Evolutionary conservation across 1,140 invertebrate genomes (phyloP).

Genomic region (Subanguina moxae): DNA sequence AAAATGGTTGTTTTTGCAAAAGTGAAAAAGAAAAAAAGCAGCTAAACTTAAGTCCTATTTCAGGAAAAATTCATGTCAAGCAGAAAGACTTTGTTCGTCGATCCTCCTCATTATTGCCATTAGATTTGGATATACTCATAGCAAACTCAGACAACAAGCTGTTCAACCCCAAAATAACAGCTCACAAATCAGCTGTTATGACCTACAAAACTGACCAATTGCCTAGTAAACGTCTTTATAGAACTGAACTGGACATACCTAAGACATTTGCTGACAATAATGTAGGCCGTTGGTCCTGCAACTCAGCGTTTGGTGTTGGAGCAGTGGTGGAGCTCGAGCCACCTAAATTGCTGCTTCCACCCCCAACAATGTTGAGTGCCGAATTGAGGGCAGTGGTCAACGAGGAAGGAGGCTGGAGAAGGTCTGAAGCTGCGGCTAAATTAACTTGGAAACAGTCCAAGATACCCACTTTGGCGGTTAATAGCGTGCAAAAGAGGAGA

Average conservation of each 20-base stretch:
- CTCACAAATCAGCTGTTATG: too few relatives aligned
- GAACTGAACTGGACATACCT: constrained; percentile 11
- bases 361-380: background rate
- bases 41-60: too few relatives aligned
- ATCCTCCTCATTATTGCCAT: background rate
- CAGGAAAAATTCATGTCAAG: background rate
- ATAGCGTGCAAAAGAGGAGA: background rate
- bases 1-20: constrained; percentile 3
- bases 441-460: constrained; percentile 8
- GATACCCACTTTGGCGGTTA: background rate
- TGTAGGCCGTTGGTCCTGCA: constrained; percentile 42
- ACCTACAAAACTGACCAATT: background rate
- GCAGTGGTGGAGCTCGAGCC: constrained; percentile 29
- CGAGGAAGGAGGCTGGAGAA: constrained; percentile 1
- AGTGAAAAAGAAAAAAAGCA: too few relatives aligned
- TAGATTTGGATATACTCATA: background rate
- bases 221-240: background rate
- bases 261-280: constrained; percentile 20
- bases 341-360: background rate
- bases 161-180: background rate
- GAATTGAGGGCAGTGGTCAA: background rate
- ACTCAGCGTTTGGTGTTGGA: constrained; percentile 40
- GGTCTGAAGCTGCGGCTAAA: background rate
- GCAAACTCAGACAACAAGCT: background rate
- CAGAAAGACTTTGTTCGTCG: background rate